Base-by-base conservation (phyloP, 92 coral and sea anemone species). In the Epizoanthus scotinus region DNA sequence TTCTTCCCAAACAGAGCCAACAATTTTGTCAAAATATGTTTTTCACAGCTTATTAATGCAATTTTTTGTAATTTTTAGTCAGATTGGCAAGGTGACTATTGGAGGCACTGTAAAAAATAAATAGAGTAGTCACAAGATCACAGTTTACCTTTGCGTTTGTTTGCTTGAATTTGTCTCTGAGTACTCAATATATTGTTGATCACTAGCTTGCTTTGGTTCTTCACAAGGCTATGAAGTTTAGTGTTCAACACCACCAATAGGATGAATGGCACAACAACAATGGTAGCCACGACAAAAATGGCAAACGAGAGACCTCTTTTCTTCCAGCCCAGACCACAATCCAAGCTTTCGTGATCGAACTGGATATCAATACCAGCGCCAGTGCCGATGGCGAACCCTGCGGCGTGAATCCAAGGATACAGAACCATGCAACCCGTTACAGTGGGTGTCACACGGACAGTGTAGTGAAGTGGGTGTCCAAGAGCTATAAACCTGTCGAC, bases 321-420 rank as follows among this genome's bases (percentile, higher is more conserved):
- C 34, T 78, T 79, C 91, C 91, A 88, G 27, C 59, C 69, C 28
- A 88, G 42, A 6, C 91, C 87, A 54, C 91, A 88, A 50, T 71
- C 88, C 78, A 68, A 71, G 10, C 82, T 78, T 7, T n/a, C 34
- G 7, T 84, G 77, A 31, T 88, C 87, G 57, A 84, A 88, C 68
- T 71, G 61, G 12, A 88, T 74, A n/a, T 82, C 66, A 10, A 88
- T 34, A 4, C 38, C 60, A 2, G 72, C 20, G 12, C 85, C 91
- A 70, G 80, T 77, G 20, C 65, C 61, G 19, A 88, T 28, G 20
- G 78, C 87, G 60, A 78, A 84, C 3, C 44, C 36, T 0, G 53
- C 2, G 4, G 88, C 82, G 58, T 88, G 83, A 25, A 70, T 1
- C 91, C 91, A 88, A 19, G 91, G 84, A 67, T 73, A 84, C 6